Conservation (phyloP, 2,888 invertebrate species). For the Epirrhoe alternata region DNA sequence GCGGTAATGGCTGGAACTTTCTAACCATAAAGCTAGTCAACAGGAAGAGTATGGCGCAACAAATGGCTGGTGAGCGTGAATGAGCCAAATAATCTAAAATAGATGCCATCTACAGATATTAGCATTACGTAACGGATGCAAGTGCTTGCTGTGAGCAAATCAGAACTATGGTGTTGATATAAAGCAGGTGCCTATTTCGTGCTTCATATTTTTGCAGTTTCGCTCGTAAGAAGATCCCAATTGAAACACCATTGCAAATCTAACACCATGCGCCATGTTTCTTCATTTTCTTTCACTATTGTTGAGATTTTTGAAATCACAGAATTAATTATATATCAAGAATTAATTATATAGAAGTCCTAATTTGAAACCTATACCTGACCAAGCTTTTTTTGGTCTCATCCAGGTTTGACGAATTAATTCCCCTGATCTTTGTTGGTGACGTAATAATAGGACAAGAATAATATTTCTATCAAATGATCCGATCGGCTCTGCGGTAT, state of each 20-base stretch:
- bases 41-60: constrained; percentile 38
- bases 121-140: constrained; percentile 57
- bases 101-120: constrained; percentile 39
- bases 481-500: constrained; percentile 4
- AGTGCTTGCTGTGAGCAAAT: constrained; percentile 17
- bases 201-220: background rate
- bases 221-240: constrained; percentile 2
- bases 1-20: constrained; percentile 17
- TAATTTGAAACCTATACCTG: background rate
- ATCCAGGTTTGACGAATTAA: no score
- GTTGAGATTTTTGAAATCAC: no score
- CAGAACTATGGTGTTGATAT: background rate
- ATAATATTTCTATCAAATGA: background rate
- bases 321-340: no score
- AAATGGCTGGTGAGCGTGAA: constrained; percentile 30
- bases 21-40: constrained; percentile 24
- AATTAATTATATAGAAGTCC: no score
- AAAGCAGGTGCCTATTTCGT: background rate
- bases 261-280: no score
- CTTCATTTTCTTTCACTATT: no score
- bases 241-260: no score
- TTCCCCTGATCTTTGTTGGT: background rate
- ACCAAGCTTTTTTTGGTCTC: background rate
- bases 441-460: background rate
- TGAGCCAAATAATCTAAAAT: constrained; percentile 41